A percentile compares a stretch with the other conserved stretches of the same genome.
Conservation (phyloP, 2,797 vertebrate genomes). For the Microctenopoma lineatum region DNA sequence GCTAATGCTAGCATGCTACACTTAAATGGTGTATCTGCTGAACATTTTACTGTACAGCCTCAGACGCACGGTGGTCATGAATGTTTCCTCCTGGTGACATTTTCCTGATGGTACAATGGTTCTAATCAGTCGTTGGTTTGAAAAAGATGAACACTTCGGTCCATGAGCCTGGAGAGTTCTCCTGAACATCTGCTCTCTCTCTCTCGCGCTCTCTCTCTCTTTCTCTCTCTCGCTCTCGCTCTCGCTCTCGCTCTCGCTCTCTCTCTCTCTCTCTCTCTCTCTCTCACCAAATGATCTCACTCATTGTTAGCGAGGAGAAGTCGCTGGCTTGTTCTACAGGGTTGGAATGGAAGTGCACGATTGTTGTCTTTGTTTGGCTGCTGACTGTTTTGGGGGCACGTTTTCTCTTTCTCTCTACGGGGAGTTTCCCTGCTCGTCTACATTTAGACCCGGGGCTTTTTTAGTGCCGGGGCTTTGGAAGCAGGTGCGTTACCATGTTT, state of each 20-base stretch:
- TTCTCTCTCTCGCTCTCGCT: too few relatives aligned
- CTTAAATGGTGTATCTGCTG: too few relatives aligned
- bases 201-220: too few relatives aligned
- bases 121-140: not conserved
- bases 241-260: too few relatives aligned
- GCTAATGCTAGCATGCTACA: too few relatives aligned
- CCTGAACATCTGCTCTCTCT: not conserved
- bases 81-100: too few relatives aligned
- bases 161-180: too few relatives aligned
- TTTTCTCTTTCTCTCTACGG: conserved; percentile 33
- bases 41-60: too few relatives aligned
- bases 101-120: too few relatives aligned
- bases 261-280: too few relatives aligned
- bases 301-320: conserved; percentile 67
- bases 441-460: conserved; percentile 32
- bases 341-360: conserved; percentile 33
- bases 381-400: conserved; percentile 40
- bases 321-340: conserved; percentile 57
- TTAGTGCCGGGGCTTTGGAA: not conserved
- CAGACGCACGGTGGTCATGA: too few relatives aligned
- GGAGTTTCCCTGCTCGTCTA: conserved; percentile 54
- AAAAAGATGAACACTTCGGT: not conserved
- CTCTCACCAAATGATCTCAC: not conserved
- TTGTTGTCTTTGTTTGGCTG: conserved; percentile 59
- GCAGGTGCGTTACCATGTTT: conserved; percentile 45